Conservation (phyloP, 2,797 vertebrate species). For the Cynodonichthys magdalenae region DNA sequence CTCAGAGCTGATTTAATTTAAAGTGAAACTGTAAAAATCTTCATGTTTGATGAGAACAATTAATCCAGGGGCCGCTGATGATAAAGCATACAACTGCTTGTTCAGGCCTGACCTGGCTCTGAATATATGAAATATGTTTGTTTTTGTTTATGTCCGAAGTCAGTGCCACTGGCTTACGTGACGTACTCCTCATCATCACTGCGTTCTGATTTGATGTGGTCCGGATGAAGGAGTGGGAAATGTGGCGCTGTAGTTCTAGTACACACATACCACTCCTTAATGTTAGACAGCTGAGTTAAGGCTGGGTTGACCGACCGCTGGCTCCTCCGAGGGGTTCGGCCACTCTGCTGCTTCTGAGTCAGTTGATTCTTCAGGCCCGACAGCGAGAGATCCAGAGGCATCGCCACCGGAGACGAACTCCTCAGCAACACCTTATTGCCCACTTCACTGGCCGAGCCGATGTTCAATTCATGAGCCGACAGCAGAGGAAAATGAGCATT, state of each 20-base stretch:
- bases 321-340: conserved; percentile 56
- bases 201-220: conserved; percentile 79
- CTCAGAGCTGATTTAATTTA: conserved; percentile 11
- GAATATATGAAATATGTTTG: conserved; percentile 23
- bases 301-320: conserved; percentile 82
- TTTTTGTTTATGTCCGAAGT: conserved; percentile 7
- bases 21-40: conserved; percentile 16
- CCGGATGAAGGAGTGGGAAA: conserved; percentile 70
- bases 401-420: conserved; percentile 63
- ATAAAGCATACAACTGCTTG: conserved; percentile 37
- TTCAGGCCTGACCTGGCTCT: conserved; percentile 44
- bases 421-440: conserved; percentile 68
- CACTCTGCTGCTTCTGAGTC: conserved; percentile 64
- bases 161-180: conserved; percentile 57
- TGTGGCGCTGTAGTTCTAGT: conserved; percentile 75
- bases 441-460: conserved; percentile 41
- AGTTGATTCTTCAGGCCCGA: conserved; percentile 72
- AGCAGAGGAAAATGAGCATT: conserved; percentile 57
- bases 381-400: conserved; percentile 77
- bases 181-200: conserved; percentile 74
- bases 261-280: conserved; percentile 99
- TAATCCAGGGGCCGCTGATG: conserved; percentile 19
- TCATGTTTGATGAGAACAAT: conserved; percentile 9
- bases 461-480: conserved; percentile 40
- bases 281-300: conserved; percentile 93